These are phyloP conservation scores for Stomatorhinus ivindoensis DNA, from an alignment of 2,113 vertebrate genomes.

Conservation along the genomic window DNA sequence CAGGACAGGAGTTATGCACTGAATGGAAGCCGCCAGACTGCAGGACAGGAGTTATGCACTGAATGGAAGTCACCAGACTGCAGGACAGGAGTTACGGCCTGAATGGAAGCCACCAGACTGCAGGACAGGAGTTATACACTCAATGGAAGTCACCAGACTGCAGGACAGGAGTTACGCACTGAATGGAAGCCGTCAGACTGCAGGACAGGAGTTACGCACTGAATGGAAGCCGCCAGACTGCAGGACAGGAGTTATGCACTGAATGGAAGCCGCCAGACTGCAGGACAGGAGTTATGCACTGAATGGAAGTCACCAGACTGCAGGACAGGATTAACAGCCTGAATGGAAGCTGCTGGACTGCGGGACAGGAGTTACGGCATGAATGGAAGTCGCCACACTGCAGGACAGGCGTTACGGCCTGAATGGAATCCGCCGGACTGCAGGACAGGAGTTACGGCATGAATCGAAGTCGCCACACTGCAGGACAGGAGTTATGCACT, in stretches of 20 bases:
- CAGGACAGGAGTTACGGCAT: fast-evolving
- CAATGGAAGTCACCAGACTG: too few relatives aligned
- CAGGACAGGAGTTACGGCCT: neutral
- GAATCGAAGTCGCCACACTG: too few relatives aligned
- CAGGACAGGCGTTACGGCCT: fast-evolving
- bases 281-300: neutral
- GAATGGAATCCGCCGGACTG: too few relatives aligned
- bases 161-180: too few relatives aligned
- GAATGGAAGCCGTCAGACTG: neutral
- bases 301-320: neutral
- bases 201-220: neutral
- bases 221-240: neutral
- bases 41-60: too few relatives aligned
- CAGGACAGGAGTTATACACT: fast-evolving
- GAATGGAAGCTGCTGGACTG: too few relatives aligned
- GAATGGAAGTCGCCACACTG: too few relatives aligned
- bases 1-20: neutral
- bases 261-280: neutral
- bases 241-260: fast-evolving
- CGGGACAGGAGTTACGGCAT: too few relatives aligned
- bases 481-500: too few relatives aligned
- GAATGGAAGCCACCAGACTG: neutral
- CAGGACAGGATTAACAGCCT: too few relatives aligned
- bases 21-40: neutral
- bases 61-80: neutral